A percentile compares a stretch with the other conserved stretches of the same genome.
phyloP scores from a whole-genome alignment of 2,113 vertebrate species.

The Silurus glanis region DNA sequence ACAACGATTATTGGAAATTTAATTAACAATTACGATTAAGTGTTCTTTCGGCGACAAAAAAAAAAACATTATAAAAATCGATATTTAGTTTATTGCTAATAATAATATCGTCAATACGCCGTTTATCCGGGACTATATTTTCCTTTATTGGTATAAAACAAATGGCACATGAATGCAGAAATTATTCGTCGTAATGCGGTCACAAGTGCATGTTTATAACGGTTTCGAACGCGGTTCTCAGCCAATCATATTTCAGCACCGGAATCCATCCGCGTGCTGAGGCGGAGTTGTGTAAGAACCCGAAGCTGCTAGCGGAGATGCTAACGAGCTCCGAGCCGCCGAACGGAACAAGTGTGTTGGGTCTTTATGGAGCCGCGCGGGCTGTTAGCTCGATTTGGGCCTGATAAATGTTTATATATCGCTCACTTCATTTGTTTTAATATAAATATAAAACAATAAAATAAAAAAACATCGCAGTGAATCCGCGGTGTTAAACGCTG shows the following conservation, averaged over 20 bases:
- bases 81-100: background rate
- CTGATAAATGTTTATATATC: background rate
- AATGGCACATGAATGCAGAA: background rate
- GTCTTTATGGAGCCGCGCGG: background rate
- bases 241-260: background rate
- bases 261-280: background rate
- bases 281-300: background rate
- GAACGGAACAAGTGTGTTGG: background rate
- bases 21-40: background rate
- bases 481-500: background rate
- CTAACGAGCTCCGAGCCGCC: background rate
- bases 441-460: background rate
- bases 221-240: background rate
- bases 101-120: background rate
- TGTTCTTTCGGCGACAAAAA: background rate
- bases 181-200: background rate
- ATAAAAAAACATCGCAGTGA: background rate
- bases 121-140: background rate
- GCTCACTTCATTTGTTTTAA: background rate
- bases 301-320: background rate
- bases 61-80: background rate
- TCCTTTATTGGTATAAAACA: background rate
- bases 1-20: background rate
- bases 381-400: too few species aligned
- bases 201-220: background rate